Conservation (phyloP, 2,797 vertebrate genomes). For the Leptoclinus maculatus region DNA sequence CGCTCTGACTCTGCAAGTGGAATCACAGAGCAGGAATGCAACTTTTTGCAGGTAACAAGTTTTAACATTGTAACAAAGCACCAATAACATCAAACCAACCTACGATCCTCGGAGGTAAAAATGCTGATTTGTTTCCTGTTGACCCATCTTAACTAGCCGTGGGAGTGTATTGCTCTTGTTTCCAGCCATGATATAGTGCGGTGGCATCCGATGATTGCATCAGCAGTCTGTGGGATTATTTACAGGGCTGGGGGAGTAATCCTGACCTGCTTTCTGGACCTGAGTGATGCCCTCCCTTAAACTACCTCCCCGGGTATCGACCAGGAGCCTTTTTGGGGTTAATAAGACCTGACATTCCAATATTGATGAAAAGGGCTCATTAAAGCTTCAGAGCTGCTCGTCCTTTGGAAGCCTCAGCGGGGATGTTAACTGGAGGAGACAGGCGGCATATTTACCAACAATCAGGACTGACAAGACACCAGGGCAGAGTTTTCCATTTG, state of each 20-base stretch:
- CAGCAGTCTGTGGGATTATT: conserved; percentile 76
- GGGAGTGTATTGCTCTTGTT: conserved; percentile 37
- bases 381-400: conserved; percentile 71
- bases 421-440: conserved; percentile 56
- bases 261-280: conserved; percentile 80
- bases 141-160: conserved; percentile 25
- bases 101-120: neutral
- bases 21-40: conserved; percentile 49
- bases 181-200: conserved; percentile 60
- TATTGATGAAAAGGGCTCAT: conserved; percentile 82
- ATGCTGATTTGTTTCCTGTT: conserved; percentile 29
- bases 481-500: conserved; percentile 72
- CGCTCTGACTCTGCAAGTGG: conserved; percentile 70
- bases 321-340: conserved; percentile 82
- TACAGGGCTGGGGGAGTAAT: conserved; percentile 71
- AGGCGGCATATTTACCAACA: conserved; percentile 76
- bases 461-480: conserved; percentile 64
- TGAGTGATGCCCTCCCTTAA: conserved; percentile 77
- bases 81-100: neutral
- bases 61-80: conserved; percentile 3
- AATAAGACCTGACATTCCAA: conserved; percentile 85
- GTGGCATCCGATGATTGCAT: conserved; percentile 71
- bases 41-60: conserved; percentile 82
- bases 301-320: conserved; percentile 78
- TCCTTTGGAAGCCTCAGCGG: conserved; percentile 59